These are phyloP conservation scores for Macaca mulatta DNA, from an alignment of 2,113 vertebrate species.

Conservation along the genomic window DNA sequence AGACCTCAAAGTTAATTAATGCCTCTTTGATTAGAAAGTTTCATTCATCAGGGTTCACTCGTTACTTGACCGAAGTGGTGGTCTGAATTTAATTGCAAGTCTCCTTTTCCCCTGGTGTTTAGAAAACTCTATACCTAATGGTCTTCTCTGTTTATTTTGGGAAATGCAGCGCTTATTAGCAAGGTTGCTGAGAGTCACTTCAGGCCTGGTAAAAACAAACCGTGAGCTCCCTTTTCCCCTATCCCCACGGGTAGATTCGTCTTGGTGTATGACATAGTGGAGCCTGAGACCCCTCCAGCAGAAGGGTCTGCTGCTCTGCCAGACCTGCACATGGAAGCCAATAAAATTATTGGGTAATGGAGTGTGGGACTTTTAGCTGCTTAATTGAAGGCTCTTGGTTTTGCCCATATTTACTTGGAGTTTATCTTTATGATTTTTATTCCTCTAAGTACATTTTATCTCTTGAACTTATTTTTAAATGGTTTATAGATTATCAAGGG, in stretches of 20 bases:
- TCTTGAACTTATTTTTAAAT: neutral
- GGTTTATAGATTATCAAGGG: neutral
- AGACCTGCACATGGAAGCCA: neutral
- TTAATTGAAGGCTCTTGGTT: neutral
- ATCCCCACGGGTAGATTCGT: accelerated
- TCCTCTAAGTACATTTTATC: neutral
- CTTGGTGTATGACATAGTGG: neutral
- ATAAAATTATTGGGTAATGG: neutral
- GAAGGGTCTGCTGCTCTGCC: neutral
- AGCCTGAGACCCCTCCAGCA: neutral
- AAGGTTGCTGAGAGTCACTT: neutral
- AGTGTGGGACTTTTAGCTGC: neutral
- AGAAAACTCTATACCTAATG: neutral
- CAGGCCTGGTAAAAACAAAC: neutral
- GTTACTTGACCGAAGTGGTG: neutral
- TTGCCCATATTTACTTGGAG: neutral
- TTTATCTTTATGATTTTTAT: conserved; percentile 4
- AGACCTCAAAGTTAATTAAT: neutral
- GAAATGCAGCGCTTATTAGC: neutral
- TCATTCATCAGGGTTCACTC: neutral
- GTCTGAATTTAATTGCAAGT: neutral
- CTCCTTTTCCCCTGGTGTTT: neutral
- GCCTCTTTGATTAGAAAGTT: neutral
- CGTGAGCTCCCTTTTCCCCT: accelerated
- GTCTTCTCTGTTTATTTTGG: neutral